Conservation (phyloP, 2,113 vertebrate species). For the Cheirogaleus medius region DNA sequence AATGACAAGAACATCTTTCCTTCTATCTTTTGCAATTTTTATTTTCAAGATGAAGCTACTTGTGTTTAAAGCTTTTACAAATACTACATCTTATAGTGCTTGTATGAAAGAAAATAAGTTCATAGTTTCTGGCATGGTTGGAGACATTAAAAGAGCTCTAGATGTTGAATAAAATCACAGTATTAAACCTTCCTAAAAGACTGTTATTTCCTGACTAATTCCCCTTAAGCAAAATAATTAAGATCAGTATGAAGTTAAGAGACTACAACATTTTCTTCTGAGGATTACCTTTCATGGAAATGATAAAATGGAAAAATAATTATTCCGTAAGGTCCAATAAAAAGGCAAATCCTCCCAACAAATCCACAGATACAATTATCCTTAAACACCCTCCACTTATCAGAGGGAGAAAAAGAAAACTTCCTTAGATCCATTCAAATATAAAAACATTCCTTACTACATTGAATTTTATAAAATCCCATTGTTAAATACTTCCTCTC, state of each 20-base stretch:
- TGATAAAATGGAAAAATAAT: constrained; percentile 58
- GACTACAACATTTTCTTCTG: constrained; percentile 40
- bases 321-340: constrained; percentile 37
- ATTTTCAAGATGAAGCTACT: constrained; percentile 57
- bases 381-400: constrained; percentile 50
- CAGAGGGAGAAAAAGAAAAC: constrained; percentile 29
- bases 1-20: constrained; percentile 9
- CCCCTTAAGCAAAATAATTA: constrained; percentile 61
- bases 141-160: constrained; percentile 27
- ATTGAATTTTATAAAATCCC: constrained; percentile 77
- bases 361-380: constrained; percentile 47
- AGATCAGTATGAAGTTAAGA: constrained; percentile 44
- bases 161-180: constrained; percentile 42
- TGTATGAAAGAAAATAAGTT: constrained; percentile 36
- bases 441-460: constrained; percentile 72
- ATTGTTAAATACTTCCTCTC: constrained; percentile 81
- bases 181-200: constrained; percentile 51
- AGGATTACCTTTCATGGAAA: constrained; percentile 43
- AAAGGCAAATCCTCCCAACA: constrained; percentile 46
- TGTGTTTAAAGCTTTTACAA: constrained; percentile 40
- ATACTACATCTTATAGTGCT: background rate
- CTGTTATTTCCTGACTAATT: constrained; percentile 62
- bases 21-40: constrained; percentile 17
- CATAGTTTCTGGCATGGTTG: background rate
- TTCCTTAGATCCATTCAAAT: constrained; percentile 59